A percentile compares a stretch with the other conserved stretches of the same genome.
Evolutionary conservation across 2,113 vertebrate species (phyloP).

Genomic region (Percina caprodes): DNA sequence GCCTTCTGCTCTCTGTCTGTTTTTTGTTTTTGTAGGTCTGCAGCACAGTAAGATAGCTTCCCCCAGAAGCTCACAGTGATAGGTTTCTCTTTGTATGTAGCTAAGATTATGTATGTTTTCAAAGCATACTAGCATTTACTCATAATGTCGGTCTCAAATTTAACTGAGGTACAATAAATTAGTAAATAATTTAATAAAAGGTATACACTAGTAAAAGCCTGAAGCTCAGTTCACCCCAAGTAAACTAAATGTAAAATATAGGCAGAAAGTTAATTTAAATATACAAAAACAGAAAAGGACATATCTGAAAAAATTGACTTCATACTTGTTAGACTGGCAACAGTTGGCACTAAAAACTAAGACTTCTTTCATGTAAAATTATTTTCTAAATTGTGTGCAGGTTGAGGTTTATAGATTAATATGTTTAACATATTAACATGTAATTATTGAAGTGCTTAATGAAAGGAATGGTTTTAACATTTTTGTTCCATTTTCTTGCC

Average conservation of each 20-base stretch:
- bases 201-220: background rate
- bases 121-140: background rate
- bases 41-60: slow-evolving; percentile 36
- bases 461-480: background rate
- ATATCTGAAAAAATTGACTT: background rate
- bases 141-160: slow-evolving; percentile 1
- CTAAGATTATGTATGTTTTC: background rate
- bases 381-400: background rate
- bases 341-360: background rate
- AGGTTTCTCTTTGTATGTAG: slow-evolving; percentile 19
- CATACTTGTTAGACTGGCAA: background rate
- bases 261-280: slow-evolving; percentile 11
- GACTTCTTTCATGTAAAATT: background rate
- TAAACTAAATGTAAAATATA: slow-evolving; percentile 8
- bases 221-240: background rate
- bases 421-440: too few relatives aligned
- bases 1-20: slow-evolving; percentile 62
- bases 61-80: slow-evolving; percentile 10
- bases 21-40: slow-evolving; percentile 4
- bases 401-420: background rate
- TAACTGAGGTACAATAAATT: background rate
- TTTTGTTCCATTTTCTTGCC: background rate
- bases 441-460: background rate
- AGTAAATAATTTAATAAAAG: background rate
- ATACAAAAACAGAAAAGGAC: background rate